Conservation (phyloP, 2,888 invertebrate species). For the Scaptomyza cyrtandrae region DNA sequence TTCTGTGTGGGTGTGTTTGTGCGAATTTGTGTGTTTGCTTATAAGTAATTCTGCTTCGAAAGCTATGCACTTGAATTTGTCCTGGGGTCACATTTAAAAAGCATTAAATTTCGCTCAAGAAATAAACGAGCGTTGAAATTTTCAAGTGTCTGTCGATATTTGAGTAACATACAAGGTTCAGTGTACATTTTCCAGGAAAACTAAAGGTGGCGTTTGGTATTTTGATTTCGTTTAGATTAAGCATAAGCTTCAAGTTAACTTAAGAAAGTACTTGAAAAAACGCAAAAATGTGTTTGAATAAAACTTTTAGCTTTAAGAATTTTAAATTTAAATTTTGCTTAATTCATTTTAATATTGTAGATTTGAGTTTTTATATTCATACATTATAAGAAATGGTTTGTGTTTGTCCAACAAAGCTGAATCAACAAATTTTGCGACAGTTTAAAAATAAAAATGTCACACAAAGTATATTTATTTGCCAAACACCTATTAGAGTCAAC, state of each 20-base stretch:
- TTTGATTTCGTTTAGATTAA: slow-evolving; percentile 10
- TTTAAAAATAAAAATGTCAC: not conserved
- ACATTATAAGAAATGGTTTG: not conserved
- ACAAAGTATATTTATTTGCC: not conserved
- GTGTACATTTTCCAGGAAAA: not conserved
- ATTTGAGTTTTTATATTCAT: not conserved
- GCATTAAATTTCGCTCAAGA: slow-evolving; percentile 20
- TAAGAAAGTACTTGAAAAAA: not conserved
- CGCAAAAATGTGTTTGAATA: not conserved
- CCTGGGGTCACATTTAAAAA: slow-evolving; percentile 24
- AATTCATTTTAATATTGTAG: not conserved
- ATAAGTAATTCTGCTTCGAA: slow-evolving; percentile 35
- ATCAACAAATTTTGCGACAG: not conserved
- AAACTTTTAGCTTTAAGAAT: not conserved
- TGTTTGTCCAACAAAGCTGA: not conserved
- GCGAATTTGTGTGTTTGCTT: slow-evolving; percentile 24
- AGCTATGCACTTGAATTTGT: slow-evolving; percentile 39
- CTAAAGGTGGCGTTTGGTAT: not conserved
- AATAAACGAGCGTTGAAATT: slow-evolving; percentile 12
- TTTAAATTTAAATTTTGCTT: not conserved
- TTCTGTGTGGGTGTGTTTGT: not conserved
- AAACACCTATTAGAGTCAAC: not conserved
- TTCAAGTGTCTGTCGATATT: slow-evolving; percentile 8
- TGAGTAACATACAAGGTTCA: not conserved
- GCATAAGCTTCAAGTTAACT: not conserved